These are phyloP conservation scores for Sphinx pinastri DNA, from an alignment of 2,888 invertebrate species.

Conservation along the genomic window DNA sequence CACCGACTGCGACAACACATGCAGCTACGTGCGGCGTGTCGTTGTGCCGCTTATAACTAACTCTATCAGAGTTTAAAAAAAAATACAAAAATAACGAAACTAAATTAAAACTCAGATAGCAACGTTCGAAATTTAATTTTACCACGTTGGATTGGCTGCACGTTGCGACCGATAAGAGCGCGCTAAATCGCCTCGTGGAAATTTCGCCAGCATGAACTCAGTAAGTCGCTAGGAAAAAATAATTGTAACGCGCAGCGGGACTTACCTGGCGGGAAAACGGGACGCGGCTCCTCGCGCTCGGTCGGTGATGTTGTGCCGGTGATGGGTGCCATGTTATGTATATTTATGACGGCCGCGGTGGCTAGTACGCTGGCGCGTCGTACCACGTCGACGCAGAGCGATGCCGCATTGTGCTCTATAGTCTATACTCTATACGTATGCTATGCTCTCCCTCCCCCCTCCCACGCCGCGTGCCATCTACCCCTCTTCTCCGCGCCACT, in stretches of 20 bases:
- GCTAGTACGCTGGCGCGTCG: constrained; percentile 68
- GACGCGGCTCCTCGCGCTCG: constrained; percentile 43
- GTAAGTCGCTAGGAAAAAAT: constrained; percentile 34
- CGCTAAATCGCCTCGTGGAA: constrained; percentile 45
- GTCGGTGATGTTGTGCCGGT: constrained; percentile 53
- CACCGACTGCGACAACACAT: constrained; percentile 24
- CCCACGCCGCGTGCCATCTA: constrained; percentile 40
- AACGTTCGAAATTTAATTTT: constrained; percentile 6
- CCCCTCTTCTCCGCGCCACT: constrained; percentile 38
- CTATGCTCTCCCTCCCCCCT: constrained; percentile 45
- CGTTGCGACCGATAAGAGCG: constrained; percentile 47
- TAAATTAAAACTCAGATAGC: neutral
- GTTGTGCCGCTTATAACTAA: neutral
- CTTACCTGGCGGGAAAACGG: constrained; percentile 58
- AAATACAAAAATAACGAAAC: neutral
- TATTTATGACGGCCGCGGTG: constrained; percentile 63
- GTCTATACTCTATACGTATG: constrained; percentile 63
- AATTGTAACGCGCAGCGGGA: constrained; percentile 59
- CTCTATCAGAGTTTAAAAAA: neutral
- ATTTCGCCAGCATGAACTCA: constrained; percentile 54
- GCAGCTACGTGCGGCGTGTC: neutral
- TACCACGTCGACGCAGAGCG: constrained; percentile 70
- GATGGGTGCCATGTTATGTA: constrained; percentile 51
- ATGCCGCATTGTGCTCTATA: constrained; percentile 77
- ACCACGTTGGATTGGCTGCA: constrained; percentile 30